Evolutionary conservation across 2,113 vertebrate genomes (phyloP), one percentile per base, ranked within the genome.

Genomic region (Colaptes auratus): DNA sequence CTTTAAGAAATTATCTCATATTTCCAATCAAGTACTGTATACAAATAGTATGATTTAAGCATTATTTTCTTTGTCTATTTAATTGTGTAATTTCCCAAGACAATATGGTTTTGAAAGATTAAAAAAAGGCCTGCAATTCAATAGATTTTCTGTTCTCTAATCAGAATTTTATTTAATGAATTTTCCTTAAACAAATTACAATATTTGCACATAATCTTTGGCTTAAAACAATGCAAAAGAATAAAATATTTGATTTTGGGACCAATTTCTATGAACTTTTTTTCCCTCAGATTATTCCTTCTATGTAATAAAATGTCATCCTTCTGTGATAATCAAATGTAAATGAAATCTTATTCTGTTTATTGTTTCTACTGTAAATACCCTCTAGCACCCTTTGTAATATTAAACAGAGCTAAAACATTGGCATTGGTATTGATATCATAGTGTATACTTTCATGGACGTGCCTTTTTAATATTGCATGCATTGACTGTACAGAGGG

Each of bases 331-430:
- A 86, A 82, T 91, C 71, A 8, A 70, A 46, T 30, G 60, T 33
- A 60, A 53, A 93, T 79, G 70, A 70, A 60, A 85, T 96, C 85
- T 87, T 5, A 35, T 87, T 90, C 25, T 91, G 9, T 75, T 89
- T 82, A 61, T 27, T 60, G 1, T 87, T 96, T 82, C 50, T 76
- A 17, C 42, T 42, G 7, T 86, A 91, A 92, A 89, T 87, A 82
- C 7, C 5, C 75, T 6, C 55, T 83, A 89, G 16, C 4, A 86
- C 3, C 10, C 42, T 88, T 91, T 94, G 5, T 60, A 74, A 70
- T 87, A 83, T 63, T 65, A 74, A 67, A 36, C 14, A 66, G 12
- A 72, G 2, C 67, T 58, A 55, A 89, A 87, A 52, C 2, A 36
- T 21, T 59, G 5, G 4, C 24, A 73, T 92, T 80, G 9, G 7